These are phyloP conservation scores for Idaea dimidiata DNA, from an alignment of 2,888 invertebrate genomes.

Conservation along the genomic window DNA sequence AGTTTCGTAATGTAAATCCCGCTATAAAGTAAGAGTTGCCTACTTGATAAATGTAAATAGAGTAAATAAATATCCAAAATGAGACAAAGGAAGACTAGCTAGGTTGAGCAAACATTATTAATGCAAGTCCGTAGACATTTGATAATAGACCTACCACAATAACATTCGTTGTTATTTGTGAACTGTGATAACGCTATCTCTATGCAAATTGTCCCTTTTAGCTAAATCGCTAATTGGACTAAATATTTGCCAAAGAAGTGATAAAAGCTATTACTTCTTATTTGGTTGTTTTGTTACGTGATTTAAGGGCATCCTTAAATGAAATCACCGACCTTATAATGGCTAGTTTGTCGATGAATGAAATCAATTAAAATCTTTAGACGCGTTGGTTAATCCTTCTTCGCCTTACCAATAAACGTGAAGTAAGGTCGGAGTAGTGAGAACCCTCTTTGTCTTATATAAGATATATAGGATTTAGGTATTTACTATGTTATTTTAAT, in stretches of 20 bases:
- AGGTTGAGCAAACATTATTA: constrained; percentile 26
- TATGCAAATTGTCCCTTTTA: constrained; percentile 70
- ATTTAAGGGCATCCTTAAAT: neutral
- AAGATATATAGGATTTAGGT: too few species aligned
- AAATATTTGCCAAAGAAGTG: constrained; percentile 35
- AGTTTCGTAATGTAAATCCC: too few species aligned
- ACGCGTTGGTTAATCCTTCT: too few species aligned
- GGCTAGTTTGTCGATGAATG: too few species aligned
- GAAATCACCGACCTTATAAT: too few species aligned
- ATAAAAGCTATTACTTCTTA: constrained; percentile 26
- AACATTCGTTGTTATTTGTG: constrained; percentile 50
- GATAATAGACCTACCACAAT: constrained; percentile 59
- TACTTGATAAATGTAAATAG: too few species aligned
- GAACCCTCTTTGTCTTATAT: too few species aligned
- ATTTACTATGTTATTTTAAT: too few species aligned
- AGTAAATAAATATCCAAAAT: neutral
- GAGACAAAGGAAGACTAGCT: constrained; percentile 10
- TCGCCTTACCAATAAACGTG: too few species aligned
- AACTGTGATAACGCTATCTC: constrained; percentile 62
- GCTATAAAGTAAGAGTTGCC: too few species aligned
- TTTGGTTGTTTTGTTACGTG: neutral
- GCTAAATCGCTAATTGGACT: constrained; percentile 65
- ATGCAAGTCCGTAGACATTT: constrained; percentile 25
- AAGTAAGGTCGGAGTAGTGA: too few species aligned
- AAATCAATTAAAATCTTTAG: too few species aligned